A percentile compares a stretch with the other conserved stretches of the same genome.
Conservation (phyloP, 2,888 invertebrate species). For the Cremastinae sp. region DNA sequence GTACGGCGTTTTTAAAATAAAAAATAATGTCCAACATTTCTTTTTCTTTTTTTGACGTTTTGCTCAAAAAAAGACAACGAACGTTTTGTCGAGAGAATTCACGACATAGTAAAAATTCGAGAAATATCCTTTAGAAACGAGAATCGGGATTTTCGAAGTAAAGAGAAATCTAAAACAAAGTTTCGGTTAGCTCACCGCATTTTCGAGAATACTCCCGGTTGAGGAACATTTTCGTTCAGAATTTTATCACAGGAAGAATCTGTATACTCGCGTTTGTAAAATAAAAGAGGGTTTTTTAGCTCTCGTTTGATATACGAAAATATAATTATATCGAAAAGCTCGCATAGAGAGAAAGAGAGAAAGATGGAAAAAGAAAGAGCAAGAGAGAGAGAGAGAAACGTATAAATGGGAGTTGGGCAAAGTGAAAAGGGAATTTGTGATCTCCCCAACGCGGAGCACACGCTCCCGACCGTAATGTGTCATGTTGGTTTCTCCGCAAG, state of each 20-base stretch:
- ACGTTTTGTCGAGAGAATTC: no score
- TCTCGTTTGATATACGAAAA: slow-evolving; percentile 9
- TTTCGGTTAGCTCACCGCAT: no score
- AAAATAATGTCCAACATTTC: no score
- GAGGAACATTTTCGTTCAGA: slow-evolving; percentile 60
- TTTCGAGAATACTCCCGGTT: no score
- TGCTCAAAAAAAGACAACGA: no score
- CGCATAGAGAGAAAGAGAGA: slow-evolving; percentile 3
- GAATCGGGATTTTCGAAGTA: no score
- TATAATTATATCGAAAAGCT: slow-evolving; percentile 38
- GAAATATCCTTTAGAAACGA: no score
- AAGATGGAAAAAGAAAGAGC: slow-evolving; percentile 36
- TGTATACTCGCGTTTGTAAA: neutral
- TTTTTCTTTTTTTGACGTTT: no score
- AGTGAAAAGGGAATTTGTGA: slow-evolving; percentile 60
- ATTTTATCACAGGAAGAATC: neutral
- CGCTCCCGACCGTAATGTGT: slow-evolving; percentile 50
- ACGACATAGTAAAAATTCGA: no score
- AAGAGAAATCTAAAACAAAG: no score
- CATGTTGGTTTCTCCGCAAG: slow-evolving; percentile 46
- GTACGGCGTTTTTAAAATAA: no score
- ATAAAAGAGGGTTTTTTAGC: neutral
- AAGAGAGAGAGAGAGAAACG: slow-evolving; percentile 58
- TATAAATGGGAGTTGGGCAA: slow-evolving; percentile 37
- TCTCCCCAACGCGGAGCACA: slow-evolving; percentile 48